These are phyloP conservation scores for Amitus sp. DNA, from an alignment of 2,888 invertebrate genomes.

Conservation along the genomic window DNA sequence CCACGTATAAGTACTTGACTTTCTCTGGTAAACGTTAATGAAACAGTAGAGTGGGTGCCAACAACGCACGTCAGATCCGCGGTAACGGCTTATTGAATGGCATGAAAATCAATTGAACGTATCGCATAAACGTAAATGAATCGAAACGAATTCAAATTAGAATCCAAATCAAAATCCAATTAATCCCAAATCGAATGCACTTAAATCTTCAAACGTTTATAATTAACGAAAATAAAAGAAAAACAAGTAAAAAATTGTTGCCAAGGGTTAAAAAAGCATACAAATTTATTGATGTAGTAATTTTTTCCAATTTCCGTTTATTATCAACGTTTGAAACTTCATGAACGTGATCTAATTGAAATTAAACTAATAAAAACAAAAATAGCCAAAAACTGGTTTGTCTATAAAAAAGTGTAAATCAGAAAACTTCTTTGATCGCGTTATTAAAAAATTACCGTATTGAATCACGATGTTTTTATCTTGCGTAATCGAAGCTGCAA, in stretches of 20 bases:
- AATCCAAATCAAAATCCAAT: neutral
- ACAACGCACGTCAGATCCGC: neutral
- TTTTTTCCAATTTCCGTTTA: too few species aligned
- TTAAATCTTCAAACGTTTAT: too few species aligned
- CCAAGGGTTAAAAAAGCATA: too few species aligned
- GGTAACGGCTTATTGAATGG: conserved; percentile 20
- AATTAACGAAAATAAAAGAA: too few species aligned
- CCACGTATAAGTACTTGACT: conserved; percentile 29
- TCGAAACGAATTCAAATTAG: too few species aligned
- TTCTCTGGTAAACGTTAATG: conserved; percentile 47
- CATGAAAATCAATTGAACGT: conserved; percentile 17
- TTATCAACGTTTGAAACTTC: too few species aligned
- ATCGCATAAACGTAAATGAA: neutral
- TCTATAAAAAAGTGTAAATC: neutral
- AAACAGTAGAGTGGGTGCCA: conserved; percentile 26
- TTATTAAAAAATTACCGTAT: neutral
- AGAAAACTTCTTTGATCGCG: neutral
- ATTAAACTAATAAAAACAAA: too few species aligned
- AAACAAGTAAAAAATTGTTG: too few species aligned
- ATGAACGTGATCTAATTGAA: too few species aligned
- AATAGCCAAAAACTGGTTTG: too few species aligned
- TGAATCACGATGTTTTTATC: neutral
- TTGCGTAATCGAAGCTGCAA: neutral
- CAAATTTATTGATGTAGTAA: too few species aligned
- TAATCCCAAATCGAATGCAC: too few species aligned